phyloP scores from a whole-genome alignment of 92 coral and sea anemone genomes.

The Desmophyllum pertusum region DNA sequence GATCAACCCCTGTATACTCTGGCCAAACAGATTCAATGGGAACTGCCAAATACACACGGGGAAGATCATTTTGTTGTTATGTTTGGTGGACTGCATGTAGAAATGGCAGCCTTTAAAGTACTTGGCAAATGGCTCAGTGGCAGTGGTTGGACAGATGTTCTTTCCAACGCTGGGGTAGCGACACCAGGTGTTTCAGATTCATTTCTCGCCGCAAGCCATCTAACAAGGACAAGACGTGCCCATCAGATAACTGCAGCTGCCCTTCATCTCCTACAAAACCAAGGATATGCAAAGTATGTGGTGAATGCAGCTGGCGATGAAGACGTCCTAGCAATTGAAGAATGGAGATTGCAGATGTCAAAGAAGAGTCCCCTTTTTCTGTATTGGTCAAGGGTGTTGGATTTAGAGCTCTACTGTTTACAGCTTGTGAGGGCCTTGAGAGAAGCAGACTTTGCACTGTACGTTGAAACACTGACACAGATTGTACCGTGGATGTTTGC shows the following conservation, averaged over 20 bases:
- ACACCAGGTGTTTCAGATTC: constrained; percentile 56
- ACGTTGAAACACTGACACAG: constrained; percentile 36
- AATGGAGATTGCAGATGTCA: background rate
- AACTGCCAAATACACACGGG: background rate
- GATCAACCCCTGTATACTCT: background rate
- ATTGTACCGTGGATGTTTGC: constrained; percentile 64
- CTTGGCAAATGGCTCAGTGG: background rate
- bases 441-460: constrained; percentile 41
- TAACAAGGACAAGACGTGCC: constrained; percentile 53
- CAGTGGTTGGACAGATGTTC: constrained; percentile 50
- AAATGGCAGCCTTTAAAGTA: background rate
- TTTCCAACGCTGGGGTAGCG: constrained; percentile 41
- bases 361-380: constrained; percentile 41
- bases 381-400: constrained; percentile 28
- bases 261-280: background rate
- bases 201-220: constrained; percentile 55
- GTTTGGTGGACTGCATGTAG: background rate
- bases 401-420: constrained; percentile 29
- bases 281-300: background rate
- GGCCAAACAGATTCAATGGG: constrained; percentile 15
- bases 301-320: background rate
- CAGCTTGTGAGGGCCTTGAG: constrained; percentile 36
- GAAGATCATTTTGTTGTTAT: background rate
- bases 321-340: background rate
- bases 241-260: constrained; percentile 58